Conservation (phyloP, 2,113 vertebrate genomes). For the western clawed frog (Xenopus tropicalis) region DNA sequence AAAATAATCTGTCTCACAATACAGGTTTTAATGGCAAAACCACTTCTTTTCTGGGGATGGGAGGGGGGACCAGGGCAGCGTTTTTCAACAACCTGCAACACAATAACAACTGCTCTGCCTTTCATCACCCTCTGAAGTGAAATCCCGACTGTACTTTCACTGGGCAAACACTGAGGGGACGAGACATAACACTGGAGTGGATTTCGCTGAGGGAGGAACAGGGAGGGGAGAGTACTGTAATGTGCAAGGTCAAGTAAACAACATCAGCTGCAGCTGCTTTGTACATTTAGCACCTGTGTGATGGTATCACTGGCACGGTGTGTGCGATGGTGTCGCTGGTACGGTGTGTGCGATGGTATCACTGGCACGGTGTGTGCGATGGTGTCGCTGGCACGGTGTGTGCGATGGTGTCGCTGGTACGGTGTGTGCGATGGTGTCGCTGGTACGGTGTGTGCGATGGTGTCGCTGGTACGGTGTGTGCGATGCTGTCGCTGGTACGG, state of each 20-base stretch:
- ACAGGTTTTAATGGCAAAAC: constrained; percentile 67
- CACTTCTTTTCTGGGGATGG: constrained; percentile 51
- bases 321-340: too few species aligned
- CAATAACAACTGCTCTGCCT: neutral
- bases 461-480: too few species aligned
- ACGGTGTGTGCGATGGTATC: too few species aligned
- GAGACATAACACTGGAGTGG: neutral
- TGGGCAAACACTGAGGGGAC: neutral
- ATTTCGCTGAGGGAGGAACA: neutral
- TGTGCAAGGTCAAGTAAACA: neutral
- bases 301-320: neutral
- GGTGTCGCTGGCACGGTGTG: too few species aligned
- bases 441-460: too few species aligned
- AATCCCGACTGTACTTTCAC: neutral
- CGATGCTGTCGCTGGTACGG: too few species aligned
- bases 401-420: too few species aligned
- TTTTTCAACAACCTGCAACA: constrained; percentile 1
- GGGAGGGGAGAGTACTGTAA: neutral
- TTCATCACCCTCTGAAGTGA: constrained; percentile 9
- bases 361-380: too few species aligned
- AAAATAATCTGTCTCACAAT: constrained; percentile 58
- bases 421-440: too few species aligned
- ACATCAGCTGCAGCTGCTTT: neutral
- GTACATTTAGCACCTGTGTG: neutral
- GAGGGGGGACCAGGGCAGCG: too few species aligned